Evolutionary conservation across 2,797 vertebrate genomes (phyloP).

Genomic region (Scleropages formosus): DNA sequence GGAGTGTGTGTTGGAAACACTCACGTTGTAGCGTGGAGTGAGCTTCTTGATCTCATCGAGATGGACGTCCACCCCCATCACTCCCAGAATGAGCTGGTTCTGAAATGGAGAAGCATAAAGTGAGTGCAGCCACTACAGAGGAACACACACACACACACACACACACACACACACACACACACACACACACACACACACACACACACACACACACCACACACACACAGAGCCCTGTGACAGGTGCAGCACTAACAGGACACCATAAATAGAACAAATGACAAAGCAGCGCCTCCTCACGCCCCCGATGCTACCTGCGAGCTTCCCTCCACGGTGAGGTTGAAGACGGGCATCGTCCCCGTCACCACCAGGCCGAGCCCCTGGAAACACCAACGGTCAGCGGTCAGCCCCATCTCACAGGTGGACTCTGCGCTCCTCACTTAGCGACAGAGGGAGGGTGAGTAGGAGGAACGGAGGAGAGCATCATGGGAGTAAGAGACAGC

Average conservation of each 20-base stretch:
- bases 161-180: no score
- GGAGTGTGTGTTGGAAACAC: conserved; percentile 39
- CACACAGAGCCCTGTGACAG: no score
- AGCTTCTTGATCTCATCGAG: conserved; percentile 93
- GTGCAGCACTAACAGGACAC: no score
- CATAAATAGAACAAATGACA: no score
- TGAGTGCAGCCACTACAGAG: background rate
- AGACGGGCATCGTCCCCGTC: conserved; percentile 93
- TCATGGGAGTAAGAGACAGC: background rate
- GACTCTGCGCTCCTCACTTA: background rate
- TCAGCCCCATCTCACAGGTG: background rate
- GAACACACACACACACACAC: background rate
- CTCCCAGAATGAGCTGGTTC: conserved; percentile 97
- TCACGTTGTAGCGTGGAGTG: conserved; percentile 82
- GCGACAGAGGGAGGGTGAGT: no score
- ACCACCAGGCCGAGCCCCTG: conserved; percentile 94
- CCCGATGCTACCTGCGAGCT: conserved; percentile 71
- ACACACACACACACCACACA: no score
- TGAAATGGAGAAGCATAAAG: conserved; percentile 47
- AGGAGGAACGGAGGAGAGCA: background rate
- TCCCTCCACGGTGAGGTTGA: conserved; percentile 91
- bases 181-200: no score
- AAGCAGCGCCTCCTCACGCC: background rate
- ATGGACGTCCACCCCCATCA: conserved; percentile 96
- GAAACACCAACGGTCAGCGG: background rate